A percentile compares a stretch with the other conserved stretches of the same genome.
Conservation (phyloP, 2,888 invertebrate genomes). For the Branchellion lobata region DNA sequence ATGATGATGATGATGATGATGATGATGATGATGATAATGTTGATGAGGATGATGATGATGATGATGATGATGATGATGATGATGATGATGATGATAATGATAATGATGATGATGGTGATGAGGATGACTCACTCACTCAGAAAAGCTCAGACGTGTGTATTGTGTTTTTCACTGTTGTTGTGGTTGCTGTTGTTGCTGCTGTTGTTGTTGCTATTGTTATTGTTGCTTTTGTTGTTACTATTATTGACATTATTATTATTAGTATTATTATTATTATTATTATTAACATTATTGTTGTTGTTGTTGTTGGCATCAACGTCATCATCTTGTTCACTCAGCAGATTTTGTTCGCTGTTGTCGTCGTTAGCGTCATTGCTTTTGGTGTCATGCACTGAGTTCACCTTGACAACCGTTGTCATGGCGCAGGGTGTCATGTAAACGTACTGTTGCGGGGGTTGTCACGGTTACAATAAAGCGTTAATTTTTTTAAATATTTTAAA, state of each 20-base stretch:
- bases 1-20: slow-evolving; percentile 10
- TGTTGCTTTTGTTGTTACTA: background rate
- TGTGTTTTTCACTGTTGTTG: background rate
- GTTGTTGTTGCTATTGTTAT: background rate
- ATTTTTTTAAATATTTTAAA: too few relatives aligned
- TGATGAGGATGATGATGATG: slow-evolving; percentile 6
- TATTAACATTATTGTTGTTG: background rate
- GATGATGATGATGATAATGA: background rate
- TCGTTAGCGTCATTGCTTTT: background rate
- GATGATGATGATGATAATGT: slow-evolving; percentile 6
- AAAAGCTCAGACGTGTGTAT: background rate
- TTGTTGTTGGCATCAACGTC: background rate
- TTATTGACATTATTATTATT: background rate
- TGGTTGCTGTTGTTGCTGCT: background rate
- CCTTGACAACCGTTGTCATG: slow-evolving; percentile 39
- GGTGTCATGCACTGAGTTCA: slow-evolving; percentile 1
- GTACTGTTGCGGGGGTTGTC: slow-evolving; percentile 19
- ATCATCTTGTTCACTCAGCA: background rate
- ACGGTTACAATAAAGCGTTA: too few relatives aligned
- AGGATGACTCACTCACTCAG: background rate
- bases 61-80: background rate
- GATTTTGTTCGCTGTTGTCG: slow-evolving; percentile 34
- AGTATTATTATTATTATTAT: background rate
- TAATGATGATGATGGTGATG: background rate
- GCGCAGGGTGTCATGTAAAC: slow-evolving; percentile 41